Conservation (phyloP, 2,113 vertebrate genomes). For the Nymphicus hollandicus region DNA sequence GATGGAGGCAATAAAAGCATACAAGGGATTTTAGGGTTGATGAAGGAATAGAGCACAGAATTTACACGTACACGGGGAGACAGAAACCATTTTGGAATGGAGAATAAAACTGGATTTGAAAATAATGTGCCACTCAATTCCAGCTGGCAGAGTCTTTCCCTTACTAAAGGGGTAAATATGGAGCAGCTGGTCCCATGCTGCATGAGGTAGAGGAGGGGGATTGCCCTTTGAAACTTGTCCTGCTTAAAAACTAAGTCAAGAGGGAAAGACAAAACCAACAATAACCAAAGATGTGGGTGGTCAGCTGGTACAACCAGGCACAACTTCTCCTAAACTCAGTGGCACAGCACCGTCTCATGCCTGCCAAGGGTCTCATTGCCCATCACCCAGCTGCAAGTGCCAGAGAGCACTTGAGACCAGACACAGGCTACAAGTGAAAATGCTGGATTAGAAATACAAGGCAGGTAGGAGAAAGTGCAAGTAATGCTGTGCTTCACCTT, state of each 20-base stretch:
- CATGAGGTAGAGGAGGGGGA: background rate
- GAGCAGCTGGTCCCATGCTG: background rate
- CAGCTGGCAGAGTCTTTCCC: background rate
- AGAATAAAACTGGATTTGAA: background rate
- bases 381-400: background rate
- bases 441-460: background rate
- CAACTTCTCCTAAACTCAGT: background rate
- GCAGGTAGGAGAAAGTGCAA: background rate
- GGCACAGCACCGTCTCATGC: background rate
- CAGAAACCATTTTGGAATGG: background rate
- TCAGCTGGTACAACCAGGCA: background rate
- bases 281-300: background rate
- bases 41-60: background rate
- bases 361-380: background rate
- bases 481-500: background rate
- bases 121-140: background rate
- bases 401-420: background rate
- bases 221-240: background rate
- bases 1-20: background rate
- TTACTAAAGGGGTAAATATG: background rate
- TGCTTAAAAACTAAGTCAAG: background rate
- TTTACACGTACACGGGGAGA: accelerated
- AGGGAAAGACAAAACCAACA: background rate
- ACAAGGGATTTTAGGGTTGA: background rate
- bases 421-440: background rate